Percentiles rank a stretch among this genome's conserved stretches.
Evolutionary conservation across 2,113 vertebrate genomes (phyloP).

Genomic region (Empidonax traillii): DNA sequence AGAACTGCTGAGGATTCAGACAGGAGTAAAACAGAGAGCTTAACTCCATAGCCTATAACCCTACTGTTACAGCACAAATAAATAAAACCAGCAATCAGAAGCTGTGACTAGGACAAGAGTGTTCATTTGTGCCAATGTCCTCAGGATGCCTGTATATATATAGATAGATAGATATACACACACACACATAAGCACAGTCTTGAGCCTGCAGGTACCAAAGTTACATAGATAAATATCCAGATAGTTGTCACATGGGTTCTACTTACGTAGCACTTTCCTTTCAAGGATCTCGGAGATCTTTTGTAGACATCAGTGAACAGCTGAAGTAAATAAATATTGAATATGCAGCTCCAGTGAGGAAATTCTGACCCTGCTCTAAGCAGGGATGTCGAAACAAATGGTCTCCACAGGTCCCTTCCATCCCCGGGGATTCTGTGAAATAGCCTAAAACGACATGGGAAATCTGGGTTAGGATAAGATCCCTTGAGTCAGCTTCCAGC

Average conservation of each 20-base stretch:
- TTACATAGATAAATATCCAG: not conserved
- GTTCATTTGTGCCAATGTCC: not conserved
- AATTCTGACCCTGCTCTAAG: not conserved
- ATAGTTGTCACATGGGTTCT: not conserved
- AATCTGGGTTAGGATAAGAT: not conserved
- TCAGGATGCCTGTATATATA: not conserved
- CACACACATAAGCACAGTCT: not conserved
- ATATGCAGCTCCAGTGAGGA: not conserved
- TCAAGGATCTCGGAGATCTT: not conserved
- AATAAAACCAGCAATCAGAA: not conserved
- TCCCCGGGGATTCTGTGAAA: not conserved
- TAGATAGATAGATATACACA: fast-evolving
- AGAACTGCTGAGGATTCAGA: not conserved
- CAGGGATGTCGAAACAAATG: not conserved
- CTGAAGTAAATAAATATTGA: not conserved
- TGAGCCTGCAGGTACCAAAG: not conserved
- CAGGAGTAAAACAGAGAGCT: not conserved
- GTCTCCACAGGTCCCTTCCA: not conserved
- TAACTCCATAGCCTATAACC: not conserved
- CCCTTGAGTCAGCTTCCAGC: not conserved
- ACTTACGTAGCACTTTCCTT: not conserved
- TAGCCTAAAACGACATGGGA: not conserved
- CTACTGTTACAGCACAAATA: not conserved
- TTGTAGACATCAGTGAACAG: not conserved
- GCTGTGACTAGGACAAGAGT: not conserved